Percentiles rank a stretch among this genome's conserved stretches.
phyloP scores from a whole-genome alignment of 2,113 vertebrate genomes.

The Pitta sordida region DNA sequence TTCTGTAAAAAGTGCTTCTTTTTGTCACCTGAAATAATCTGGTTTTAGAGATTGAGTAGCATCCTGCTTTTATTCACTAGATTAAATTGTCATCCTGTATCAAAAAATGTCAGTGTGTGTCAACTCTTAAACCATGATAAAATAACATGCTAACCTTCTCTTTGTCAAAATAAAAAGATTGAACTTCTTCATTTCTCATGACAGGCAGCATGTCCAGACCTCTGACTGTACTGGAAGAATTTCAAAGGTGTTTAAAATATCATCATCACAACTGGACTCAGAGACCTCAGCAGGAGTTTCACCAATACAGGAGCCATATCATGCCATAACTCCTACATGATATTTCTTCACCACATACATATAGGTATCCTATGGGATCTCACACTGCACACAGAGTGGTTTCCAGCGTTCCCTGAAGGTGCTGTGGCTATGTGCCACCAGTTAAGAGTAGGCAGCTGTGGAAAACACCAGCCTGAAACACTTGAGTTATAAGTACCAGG shows the following conservation, averaged over 20 bases:
- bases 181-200: background rate
- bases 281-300: background rate
- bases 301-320: background rate
- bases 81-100: conserved; percentile 41
- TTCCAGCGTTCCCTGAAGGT: background rate
- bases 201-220: background rate
- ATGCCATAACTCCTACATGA: background rate
- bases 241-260: background rate
- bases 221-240: background rate
- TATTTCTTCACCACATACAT: background rate
- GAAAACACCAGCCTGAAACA: background rate
- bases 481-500: background rate
- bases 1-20: background rate
- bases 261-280: background rate
- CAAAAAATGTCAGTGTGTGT: conserved; percentile 1
- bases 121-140: background rate
- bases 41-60: conserved; percentile 4
- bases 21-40: conserved; percentile 39
- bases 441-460: background rate
- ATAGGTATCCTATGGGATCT: background rate
- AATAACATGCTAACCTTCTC: background rate
- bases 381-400: rapidly evolving
- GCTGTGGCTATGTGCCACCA: background rate
- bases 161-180: conserved; percentile 9
- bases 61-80: background rate